Evolutionary conservation across 2,113 vertebrate genomes (phyloP), one percentile per base, ranked within the genome.

Genomic region (Misgurnus mizolepis): DNA sequence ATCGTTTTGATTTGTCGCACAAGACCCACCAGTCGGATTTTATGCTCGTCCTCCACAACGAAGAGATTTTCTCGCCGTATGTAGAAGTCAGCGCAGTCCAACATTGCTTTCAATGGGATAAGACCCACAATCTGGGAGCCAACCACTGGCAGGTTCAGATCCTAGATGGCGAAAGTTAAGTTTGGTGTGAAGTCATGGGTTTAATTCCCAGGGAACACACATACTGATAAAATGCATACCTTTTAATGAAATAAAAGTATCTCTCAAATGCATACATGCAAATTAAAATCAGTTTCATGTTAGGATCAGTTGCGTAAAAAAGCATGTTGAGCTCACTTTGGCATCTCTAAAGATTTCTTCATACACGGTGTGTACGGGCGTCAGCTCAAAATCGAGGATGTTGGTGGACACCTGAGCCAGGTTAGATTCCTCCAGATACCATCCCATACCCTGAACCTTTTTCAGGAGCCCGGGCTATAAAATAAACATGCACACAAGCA

Each of bases 111-210:
- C 68, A 96, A 94, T 2, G 97, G 98, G 66, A 98, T 80, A 14
- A 99, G 88, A 11, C 98, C 98, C 6, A 99, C 96, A 27, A 99
- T 87, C 92, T 99, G 97, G 2, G 98, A 99, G 14, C 98, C 98
- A 11, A 99, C 95, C 47, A 98, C 94, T 0, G 97, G 95, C 22
- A 99, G 92, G 70, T 91, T 95, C 88, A 99, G 80, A 41, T 92
- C 93, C 98, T 99, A 82, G n/a, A 58, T 18, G 3, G n/a, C 7
- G 7, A 58, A 58, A 58, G n/a, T 18, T 58, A 6, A 8, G 17
- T 18, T 58, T n/a, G n/a, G 15, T 5, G 10, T 47, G 22, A 22
- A 34, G 3, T 34, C 27, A 34, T 34, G 27, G 27, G 27, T 34
- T 34, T 34, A 34, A 34, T 34, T 34, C 27, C 27, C 27, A 34